A percentile compares a stretch with the other conserved stretches of the same genome.
These are phyloP conservation scores for Smutsia temminckii DNA, from an alignment of 2,797 vertebrate genomes.

Conservation along the genomic window DNA sequence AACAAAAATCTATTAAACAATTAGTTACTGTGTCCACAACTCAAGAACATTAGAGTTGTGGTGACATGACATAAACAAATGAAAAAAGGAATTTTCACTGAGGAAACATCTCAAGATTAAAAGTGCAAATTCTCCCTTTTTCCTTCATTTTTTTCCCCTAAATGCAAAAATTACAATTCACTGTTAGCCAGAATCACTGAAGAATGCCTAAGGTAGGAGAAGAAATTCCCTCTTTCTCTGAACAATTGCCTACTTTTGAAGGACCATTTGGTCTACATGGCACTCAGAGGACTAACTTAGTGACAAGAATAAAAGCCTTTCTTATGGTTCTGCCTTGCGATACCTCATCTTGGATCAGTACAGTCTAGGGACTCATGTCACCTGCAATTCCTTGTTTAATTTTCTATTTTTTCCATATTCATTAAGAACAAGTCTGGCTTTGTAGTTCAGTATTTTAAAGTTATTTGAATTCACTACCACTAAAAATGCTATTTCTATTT, in stretches of 20 bases:
- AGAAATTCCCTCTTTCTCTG: neutral
- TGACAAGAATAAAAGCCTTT: neutral
- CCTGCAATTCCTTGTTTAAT: neutral
- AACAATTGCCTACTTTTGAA: neutral
- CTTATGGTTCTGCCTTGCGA: neutral
- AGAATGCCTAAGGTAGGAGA: neutral
- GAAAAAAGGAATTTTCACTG: neutral
- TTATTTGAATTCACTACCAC: neutral
- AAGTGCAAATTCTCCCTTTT: neutral
- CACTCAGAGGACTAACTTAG: neutral
- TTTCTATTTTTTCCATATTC: neutral
- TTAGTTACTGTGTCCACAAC: neutral
- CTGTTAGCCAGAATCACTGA: neutral
- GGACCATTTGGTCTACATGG: neutral
- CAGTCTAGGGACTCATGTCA: neutral
- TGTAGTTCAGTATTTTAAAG: neutral
- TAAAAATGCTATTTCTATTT: neutral
- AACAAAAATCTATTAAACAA: neutral
- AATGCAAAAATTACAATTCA: neutral
- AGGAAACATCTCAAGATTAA: conserved; percentile 1
- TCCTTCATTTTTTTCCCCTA: neutral
- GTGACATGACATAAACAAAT: neutral
- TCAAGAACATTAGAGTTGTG: neutral
- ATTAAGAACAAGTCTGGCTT: neutral
- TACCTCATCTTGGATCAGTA: neutral